Base-by-base conservation (phyloP, 2,797 vertebrate species). In the Nyctalus aviator region DNA sequence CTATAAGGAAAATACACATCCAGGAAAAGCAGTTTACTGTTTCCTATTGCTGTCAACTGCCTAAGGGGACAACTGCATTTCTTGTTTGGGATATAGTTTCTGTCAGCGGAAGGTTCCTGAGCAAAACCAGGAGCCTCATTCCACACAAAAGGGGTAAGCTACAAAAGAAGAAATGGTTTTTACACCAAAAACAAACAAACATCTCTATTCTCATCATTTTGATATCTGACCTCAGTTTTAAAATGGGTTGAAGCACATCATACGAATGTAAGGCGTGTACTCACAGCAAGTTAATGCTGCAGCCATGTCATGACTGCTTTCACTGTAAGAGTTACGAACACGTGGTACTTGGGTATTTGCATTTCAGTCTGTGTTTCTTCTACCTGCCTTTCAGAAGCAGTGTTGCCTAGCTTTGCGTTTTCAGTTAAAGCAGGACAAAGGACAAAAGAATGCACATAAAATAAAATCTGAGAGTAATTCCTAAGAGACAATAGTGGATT, bases 121-220 rank as follows among this genome's bases (percentile, higher is more conserved):
- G 55, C 68, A 91, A 72, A 92, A 57, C 53, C 8, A 2, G 15
- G 3, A 71, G 69, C 44, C 15, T 68, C 10, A 3, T 6, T 72
- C 44, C 48, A 27, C 30, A 68, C 25, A 68, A 64, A 35, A 75
- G 62, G 44, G 5, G 27, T 30, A 88, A 68, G 18, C 48, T 57
- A 77, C 7, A 14, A 23, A 73, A 64, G 59, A 50, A 17, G 13
- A 25, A 9, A n/a, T 12, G 11, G 27, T n/a, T 78, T 93, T 78
- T 20, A 93, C 2, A 18, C 5, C 3, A 3, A 37, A 71, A 57
- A 37, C 35, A 37, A 37, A 37, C 37, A 37, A 37, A 37, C 37
- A 92, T n/a, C 41, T 55, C 44, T 32, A 6, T 77, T 93, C 76
- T 3, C 15, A 23, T 91, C 72, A 95, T 94, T 50, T 88, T 83